phyloP scores from a whole-genome alignment of 1,140 invertebrate species.

The Drosophila santomea region DNA sequence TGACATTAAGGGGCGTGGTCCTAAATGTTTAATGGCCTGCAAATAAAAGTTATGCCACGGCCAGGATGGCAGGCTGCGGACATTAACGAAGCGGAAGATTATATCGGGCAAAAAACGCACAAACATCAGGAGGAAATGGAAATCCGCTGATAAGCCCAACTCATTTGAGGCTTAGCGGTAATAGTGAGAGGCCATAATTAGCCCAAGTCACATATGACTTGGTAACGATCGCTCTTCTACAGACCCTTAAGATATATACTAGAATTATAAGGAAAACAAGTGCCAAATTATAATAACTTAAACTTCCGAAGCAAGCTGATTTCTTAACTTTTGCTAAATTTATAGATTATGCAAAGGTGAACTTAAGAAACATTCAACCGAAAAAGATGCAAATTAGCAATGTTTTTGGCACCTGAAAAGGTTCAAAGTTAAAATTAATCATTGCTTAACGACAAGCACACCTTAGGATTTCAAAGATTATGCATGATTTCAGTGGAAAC shows the following conservation, averaged over 20 bases:
- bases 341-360: conserved; percentile 7
- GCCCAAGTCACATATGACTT: conserved; percentile 40
- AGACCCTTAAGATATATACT: too few relatives aligned
- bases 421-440: conserved; percentile 22
- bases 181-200: conserved; percentile 20
- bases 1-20: conserved; percentile 67
- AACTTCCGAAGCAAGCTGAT: too few relatives aligned
- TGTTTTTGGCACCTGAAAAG: conserved; percentile 20
- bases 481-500: conserved; percentile 17
- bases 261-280: too few relatives aligned
- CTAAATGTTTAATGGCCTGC: conserved; percentile 66
- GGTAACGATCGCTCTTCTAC: not conserved
- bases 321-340: not conserved
- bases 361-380: not conserved
- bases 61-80: conserved; percentile 15
- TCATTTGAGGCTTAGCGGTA: conserved; percentile 13
- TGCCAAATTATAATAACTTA: too few relatives aligned
- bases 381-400: conserved; percentile 17
- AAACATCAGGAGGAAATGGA: conserved; percentile 38
- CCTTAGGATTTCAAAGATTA: conserved; percentile 8
- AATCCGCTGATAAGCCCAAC: conserved; percentile 44
- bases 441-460: conserved; percentile 13
- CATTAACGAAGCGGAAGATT: conserved; percentile 62
- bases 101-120: conserved; percentile 24
- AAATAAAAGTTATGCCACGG: conserved; percentile 57